Evolutionary conservation across 2,113 vertebrate species (phyloP).

Genomic region (Chlorodrepanis virens): DNA sequence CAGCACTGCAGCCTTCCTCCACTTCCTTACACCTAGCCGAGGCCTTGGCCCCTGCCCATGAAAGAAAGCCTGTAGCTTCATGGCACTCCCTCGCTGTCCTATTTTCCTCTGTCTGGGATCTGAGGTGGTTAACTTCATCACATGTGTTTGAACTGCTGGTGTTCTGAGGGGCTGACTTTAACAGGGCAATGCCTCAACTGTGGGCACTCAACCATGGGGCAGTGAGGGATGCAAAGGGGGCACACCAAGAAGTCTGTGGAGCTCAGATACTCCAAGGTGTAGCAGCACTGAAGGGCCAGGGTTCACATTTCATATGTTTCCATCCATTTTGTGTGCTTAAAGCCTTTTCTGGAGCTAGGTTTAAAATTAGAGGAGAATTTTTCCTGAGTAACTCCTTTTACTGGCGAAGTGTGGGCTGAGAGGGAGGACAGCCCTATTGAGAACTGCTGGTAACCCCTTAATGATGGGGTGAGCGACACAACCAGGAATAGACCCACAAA

Average conservation of each 20-base stretch:
- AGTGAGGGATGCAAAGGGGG: neutral
- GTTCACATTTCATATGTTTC: neutral
- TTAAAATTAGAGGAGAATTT: conserved; percentile 51
- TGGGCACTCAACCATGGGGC: fast-evolving
- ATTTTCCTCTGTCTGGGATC: neutral
- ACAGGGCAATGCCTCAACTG: neutral
- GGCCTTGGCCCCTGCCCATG: neutral
- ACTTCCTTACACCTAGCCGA: neutral
- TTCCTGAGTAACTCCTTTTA: conserved; percentile 27
- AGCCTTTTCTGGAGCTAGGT: neutral
- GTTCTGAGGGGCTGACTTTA: neutral
- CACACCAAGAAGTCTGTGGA: neutral
- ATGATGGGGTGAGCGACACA: conserved; percentile 37
- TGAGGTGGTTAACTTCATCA: neutral
- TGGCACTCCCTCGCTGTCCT: neutral
- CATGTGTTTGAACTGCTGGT: neutral
- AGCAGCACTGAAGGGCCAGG: neutral
- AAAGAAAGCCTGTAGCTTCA: neutral
- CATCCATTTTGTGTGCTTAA: neutral
- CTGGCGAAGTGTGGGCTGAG: conserved; percentile 21
- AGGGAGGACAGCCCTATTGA: conserved; percentile 61
- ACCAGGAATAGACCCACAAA: conserved; percentile 47
- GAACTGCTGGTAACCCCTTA: conserved; percentile 52
- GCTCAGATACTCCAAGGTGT: neutral
- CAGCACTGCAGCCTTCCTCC: neutral